phyloP scores from a whole-genome alignment of 92 coral and sea anemone species.

The Zoanthus sociatus region DNA sequence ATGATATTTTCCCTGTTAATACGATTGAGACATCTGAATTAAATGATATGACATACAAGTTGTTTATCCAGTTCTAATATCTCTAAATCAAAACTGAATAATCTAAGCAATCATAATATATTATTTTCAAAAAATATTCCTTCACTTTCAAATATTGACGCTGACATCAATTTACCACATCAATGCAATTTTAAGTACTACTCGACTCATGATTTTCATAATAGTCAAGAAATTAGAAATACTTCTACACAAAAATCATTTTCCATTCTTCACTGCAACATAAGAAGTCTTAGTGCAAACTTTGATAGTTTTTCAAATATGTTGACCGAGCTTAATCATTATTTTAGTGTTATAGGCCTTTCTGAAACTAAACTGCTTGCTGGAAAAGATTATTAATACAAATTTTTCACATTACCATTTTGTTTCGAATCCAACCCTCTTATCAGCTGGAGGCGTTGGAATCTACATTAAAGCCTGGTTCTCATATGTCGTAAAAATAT shows the following conservation, averaged over 20 bases:
- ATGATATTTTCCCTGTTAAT: too few relatives aligned
- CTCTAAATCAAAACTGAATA: constrained; percentile 6
- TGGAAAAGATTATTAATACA: not conserved
- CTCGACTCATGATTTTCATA: constrained; percentile 66
- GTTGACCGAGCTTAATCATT: constrained; percentile 33
- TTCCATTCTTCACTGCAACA: constrained; percentile 28
- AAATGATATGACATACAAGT: constrained; percentile 1
- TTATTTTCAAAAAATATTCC: constrained; percentile 51
- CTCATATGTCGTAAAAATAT: too few relatives aligned
- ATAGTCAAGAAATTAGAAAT: constrained; percentile 46
- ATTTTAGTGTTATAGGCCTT: constrained; percentile 7
- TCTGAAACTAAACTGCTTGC: not conserved
- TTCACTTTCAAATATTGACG: constrained; percentile 67
- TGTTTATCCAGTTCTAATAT: constrained; percentile 2
- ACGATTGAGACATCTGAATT: not conserved
- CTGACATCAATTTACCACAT: constrained; percentile 60
- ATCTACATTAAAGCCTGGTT: not conserved
- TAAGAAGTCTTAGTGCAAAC: constrained; percentile 33
- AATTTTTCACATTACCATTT: not conserved
- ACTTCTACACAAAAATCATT: constrained; percentile 21
- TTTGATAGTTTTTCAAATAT: constrained; percentile 28
- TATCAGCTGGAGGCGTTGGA: constrained; percentile 25
- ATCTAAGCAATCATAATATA: constrained; percentile 23
- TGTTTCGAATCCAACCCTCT: not conserved
- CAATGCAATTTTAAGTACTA: constrained; percentile 66